Base-by-base conservation (phyloP, 2,888 invertebrate species). In the Troglohyphantes excavatus region DNA sequence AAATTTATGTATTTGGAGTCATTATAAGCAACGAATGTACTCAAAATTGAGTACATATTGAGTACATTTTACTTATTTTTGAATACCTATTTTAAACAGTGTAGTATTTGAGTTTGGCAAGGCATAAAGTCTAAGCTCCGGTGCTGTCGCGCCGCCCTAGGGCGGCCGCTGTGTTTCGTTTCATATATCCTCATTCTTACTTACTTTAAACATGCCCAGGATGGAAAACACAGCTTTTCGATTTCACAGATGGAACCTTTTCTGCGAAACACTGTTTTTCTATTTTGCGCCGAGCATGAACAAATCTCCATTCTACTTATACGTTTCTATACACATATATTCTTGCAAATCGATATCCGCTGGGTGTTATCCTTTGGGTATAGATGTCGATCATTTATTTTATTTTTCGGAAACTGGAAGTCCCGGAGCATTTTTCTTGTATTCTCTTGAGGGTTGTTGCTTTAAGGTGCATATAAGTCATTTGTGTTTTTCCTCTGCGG, bases 301-400 rank as follows among this genome's bases (percentile, higher is more conserved):
- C 53, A 53, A 53, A 53, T 53, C n/a, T 13, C 53, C n/a, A 53
- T 53, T 5, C 53, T 17, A 17, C n/a, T n/a, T 53, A 3, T 33
- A 33, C 33, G 9, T n/a, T 53, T 46, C 17, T n/a, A n/a, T 13
- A 53, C 13, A 53, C 53, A 53, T 53, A 53, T n/a, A 53, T 53
- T 53, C 17, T 53, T 13, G 7, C 1, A 13, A 63, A 63, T 63
- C 63, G 63, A 63, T 63, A 63, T 21, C 11, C 11, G 7, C 23
- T 63, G 63, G 63, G 63, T 17, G 63, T 21, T 33, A 53, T 63
- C 26, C 63, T 26, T 19, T 23, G 63, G 63, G 63, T 63, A 63
- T 23, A 21, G 23, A 26, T 23, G 63, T 11, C 63, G 26, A 26
- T 26, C 63, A 63, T 63, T 63, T 63, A 17, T 63, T 63, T 63